phyloP scores from a whole-genome alignment of 2,113 vertebrate genomes.

The Crypturellus undulatus region DNA sequence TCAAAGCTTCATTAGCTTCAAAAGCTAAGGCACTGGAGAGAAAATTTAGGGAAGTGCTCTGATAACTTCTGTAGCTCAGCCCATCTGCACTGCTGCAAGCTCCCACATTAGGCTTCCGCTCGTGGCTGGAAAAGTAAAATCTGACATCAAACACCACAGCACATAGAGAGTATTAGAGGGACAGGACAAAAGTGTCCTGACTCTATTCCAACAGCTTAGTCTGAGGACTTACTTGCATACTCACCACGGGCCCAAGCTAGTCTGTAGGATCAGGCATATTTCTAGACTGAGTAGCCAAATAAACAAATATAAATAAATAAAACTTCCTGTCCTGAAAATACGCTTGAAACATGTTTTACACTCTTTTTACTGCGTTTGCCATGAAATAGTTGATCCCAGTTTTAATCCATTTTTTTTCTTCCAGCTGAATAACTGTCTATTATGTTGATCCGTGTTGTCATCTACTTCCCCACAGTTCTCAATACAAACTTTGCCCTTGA shows the following conservation, averaged over 20 bases:
- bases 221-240: neutral
- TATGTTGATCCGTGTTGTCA: neutral
- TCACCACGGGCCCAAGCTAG: accelerated
- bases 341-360: neutral
- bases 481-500: constrained; percentile 40
- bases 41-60: neutral
- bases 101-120: neutral
- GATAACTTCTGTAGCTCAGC: constrained; percentile 33
- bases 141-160: neutral
- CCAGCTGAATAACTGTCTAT: constrained; percentile 33
- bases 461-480: neutral
- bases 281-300: neutral
- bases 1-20: constrained; percentile 66
- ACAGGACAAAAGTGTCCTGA: neutral
- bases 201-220: neutral
- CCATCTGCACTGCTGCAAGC: neutral
- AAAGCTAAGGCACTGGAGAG: constrained; percentile 34
- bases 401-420: neutral
- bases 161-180: neutral
- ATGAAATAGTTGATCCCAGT: neutral
- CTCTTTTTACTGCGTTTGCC: neutral
- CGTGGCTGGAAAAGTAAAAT: accelerated
- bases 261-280: neutral
- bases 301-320: neutral
- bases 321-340: neutral